phyloP scores from a whole-genome alignment of 2,888 invertebrate species.

The Drosophila kambysellisi region DNA sequence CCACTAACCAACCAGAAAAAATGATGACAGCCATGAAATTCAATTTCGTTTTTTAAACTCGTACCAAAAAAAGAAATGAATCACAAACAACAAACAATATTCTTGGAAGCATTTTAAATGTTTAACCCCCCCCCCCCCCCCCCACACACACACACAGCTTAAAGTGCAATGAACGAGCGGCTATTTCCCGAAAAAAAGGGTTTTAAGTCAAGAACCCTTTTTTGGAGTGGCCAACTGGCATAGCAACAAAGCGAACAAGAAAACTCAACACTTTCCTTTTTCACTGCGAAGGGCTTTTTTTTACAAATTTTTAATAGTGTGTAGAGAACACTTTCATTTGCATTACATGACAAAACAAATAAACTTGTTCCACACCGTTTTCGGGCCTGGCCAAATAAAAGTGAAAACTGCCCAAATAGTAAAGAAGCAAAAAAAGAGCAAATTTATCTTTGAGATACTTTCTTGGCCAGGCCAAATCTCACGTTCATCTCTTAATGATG shows the following conservation, averaged over 20 bases:
- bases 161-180: conserved; percentile 55
- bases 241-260: background rate
- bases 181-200: conserved; percentile 2
- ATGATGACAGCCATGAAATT: conserved; percentile 66
- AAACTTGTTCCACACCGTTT: conserved; percentile 56
- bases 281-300: conserved; percentile 30
- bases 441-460: conserved; percentile 42
- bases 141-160: too few relatives aligned
- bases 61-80: background rate
- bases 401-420: conserved; percentile 61
- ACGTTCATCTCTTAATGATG: conserved; percentile 79
- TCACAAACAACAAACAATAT: conserved; percentile 7
- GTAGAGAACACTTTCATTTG: conserved; percentile 74
- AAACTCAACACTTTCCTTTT: conserved; percentile 50
- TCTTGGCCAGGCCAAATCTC: conserved; percentile 61
- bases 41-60: conserved; percentile 59
- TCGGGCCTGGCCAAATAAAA: conserved; percentile 61
- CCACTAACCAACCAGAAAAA: conserved; percentile 38
- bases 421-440: conserved; percentile 3
- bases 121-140: conserved; percentile 16
- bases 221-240: background rate
- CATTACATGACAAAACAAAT: conserved; percentile 57
- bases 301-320: conserved; percentile 21
- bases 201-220: conserved; percentile 33
- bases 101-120: conserved; percentile 58